A percentile compares a stretch with the other conserved stretches of the same genome.
These are phyloP conservation scores for Steatornis caripensis DNA, from an alignment of 2,113 vertebrate species.

Conservation along the genomic window DNA sequence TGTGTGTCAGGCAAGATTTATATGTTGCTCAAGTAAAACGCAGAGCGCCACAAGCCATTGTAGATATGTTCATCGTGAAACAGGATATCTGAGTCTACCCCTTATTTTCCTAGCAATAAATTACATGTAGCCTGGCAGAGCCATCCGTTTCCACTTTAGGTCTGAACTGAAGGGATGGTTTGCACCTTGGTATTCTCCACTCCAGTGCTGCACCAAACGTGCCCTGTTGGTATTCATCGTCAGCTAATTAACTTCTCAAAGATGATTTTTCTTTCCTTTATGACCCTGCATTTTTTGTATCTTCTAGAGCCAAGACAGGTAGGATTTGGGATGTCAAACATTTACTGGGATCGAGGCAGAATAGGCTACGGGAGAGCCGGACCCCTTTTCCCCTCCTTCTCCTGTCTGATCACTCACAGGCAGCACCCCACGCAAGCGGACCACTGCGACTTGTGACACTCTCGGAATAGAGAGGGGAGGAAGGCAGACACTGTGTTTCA, in stretches of 20 bases:
- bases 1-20: neutral
- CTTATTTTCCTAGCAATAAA: slow-evolving; percentile 11
- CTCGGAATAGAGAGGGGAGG: neutral
- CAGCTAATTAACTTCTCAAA: neutral
- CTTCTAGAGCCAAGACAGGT: neutral
- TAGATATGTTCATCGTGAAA: neutral
- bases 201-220: neutral
- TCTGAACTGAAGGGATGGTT: neutral
- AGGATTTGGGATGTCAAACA: neutral
- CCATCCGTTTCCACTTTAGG: neutral
- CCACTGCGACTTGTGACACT: too few relatives aligned
- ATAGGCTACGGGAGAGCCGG: neutral
- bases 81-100: neutral
- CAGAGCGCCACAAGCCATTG: neutral
- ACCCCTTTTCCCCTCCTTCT: neutral
- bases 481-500: neutral
- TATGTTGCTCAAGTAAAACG: slow-evolving; percentile 7
- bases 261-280: neutral
- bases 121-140: neutral
- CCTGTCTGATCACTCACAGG: neutral
- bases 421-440: neutral
- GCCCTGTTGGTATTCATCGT: neutral
- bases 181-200: neutral
- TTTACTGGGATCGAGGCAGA: neutral
- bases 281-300: neutral